Conservation (phyloP, 2,888 invertebrate genomes). For the Salpingus planirostris region DNA sequence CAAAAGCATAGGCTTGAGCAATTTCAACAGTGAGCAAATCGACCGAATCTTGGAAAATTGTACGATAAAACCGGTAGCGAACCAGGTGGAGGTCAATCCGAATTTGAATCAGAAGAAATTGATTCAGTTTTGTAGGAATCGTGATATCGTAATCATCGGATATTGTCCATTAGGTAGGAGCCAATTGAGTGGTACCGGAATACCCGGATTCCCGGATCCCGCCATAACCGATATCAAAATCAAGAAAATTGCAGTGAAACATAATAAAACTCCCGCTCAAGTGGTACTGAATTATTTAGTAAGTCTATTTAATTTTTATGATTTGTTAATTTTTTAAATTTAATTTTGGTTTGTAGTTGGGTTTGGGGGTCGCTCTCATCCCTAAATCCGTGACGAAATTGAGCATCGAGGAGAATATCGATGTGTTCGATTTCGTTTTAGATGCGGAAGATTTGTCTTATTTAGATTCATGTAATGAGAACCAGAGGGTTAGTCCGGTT, state of each 20-base stretch:
- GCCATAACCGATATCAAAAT: constrained; percentile 48
- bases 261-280: constrained; percentile 57
- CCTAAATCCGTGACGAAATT: constrained; percentile 74
- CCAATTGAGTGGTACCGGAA: constrained; percentile 31
- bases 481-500: constrained; percentile 48
- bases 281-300: constrained; percentile 57
- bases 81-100: constrained; percentile 55
- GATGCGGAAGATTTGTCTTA: constrained; percentile 55
- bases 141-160: constrained; percentile 56
- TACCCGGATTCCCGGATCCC: constrained; percentile 45
- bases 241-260: constrained; percentile 48
- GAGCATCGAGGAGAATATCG: constrained; percentile 60
- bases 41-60: constrained; percentile 51
- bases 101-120: constrained; percentile 63
- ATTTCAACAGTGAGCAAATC: constrained; percentile 66
- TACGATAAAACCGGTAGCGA: constrained; percentile 51
- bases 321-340: constrained; percentile 12
- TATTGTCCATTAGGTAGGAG: constrained; percentile 71
- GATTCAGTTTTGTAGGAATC: constrained; percentile 56
- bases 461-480: constrained; percentile 62
- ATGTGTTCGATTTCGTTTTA: constrained; percentile 69
- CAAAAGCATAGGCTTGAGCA: constrained; percentile 68
- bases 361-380: constrained; percentile 48
- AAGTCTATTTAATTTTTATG: constrained; percentile 15
- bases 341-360: too few relatives aligned